These are phyloP conservation scores for Mionectes macconnelli DNA, from an alignment of 2,113 vertebrate species.

Conservation along the genomic window DNA sequence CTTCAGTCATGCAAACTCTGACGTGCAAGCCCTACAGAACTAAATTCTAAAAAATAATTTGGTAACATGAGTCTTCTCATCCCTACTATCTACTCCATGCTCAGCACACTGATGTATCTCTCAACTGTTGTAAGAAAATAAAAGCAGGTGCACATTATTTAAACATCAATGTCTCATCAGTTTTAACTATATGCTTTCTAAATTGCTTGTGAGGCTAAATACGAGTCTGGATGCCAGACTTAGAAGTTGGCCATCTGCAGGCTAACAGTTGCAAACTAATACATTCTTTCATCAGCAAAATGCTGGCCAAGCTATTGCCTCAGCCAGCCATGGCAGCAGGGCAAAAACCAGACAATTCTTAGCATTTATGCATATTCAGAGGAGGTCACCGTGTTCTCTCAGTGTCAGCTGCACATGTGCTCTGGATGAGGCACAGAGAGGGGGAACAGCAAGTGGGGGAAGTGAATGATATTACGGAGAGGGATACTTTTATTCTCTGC, in stretches of 20 bases:
- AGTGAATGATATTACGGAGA: not conserved
- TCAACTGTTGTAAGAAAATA: not conserved
- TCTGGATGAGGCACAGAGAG: constrained; percentile 18
- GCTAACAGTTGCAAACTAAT: not conserved
- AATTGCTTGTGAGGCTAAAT: constrained; percentile 9
- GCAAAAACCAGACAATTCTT: not conserved
- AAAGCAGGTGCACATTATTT: not conserved
- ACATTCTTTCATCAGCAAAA: constrained; percentile 6
- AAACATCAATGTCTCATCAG: not conserved
- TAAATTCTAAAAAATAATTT: not conserved
- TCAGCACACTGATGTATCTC: not conserved
- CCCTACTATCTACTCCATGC: not conserved
- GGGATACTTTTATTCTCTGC: constrained; percentile 47
- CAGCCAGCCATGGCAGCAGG: not conserved
- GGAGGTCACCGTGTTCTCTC: not conserved
- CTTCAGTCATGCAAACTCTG: not conserved
- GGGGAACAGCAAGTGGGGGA: not conserved
- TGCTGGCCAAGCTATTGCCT: not conserved
- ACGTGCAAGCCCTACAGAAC: not conserved
- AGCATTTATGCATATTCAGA: constrained; percentile 38
- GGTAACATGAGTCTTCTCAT: not conserved
- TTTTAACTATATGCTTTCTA: not conserved
- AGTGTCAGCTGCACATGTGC: constrained; percentile 30
- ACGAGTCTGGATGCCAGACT: not conserved
- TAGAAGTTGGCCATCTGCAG: not conserved